Evolutionary conservation across 2,888 invertebrate species (phyloP).

Genomic region (Silvanus unidentatus): DNA sequence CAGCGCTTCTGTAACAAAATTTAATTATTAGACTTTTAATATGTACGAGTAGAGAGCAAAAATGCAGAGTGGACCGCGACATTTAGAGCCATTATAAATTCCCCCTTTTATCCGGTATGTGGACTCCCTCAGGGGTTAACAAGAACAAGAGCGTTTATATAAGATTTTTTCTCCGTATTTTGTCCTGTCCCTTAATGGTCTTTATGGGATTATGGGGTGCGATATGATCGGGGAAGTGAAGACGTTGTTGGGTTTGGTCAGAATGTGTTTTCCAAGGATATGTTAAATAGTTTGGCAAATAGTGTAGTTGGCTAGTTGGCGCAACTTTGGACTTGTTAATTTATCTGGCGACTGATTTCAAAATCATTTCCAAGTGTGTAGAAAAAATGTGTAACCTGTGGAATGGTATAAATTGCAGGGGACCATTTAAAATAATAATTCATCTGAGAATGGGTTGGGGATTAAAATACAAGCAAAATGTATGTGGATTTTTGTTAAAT

Average conservation of each 20-base stretch:
- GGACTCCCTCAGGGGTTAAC: slow-evolving; percentile 20
- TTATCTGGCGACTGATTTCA: too few relatives aligned
- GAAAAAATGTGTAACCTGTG: too few relatives aligned
- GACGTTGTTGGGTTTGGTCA: too few relatives aligned
- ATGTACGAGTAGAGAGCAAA: too few relatives aligned
- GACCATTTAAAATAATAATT: too few relatives aligned
- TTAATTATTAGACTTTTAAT: too few relatives aligned
- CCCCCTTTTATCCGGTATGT: slow-evolving; percentile 24
- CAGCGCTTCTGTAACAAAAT: slow-evolving; percentile 37
- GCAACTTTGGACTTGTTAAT: too few relatives aligned
- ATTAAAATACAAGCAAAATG: slow-evolving; percentile 10
- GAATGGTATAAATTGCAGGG: too few relatives aligned
- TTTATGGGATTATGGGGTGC: slow-evolving; percentile 19
- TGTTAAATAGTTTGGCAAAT: slow-evolving; percentile 4
- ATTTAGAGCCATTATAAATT: slow-evolving; percentile 25
- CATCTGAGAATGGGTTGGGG: slow-evolving; percentile 1
- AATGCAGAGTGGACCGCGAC: too few relatives aligned
- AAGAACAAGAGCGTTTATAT: slow-evolving; percentile 18
- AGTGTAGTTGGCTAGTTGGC: too few relatives aligned
- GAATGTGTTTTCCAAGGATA: too few relatives aligned
- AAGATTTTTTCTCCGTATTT: slow-evolving; percentile 22
- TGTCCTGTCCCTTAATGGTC: slow-evolving; percentile 21
- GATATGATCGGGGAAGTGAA: slow-evolving; percentile 19
- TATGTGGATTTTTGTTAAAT: slow-evolving; percentile 15
- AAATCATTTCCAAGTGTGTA: too few relatives aligned